Conservation (phyloP, 2,113 vertebrate genomes). For the Greenwoodochromis staneri region DNA sequence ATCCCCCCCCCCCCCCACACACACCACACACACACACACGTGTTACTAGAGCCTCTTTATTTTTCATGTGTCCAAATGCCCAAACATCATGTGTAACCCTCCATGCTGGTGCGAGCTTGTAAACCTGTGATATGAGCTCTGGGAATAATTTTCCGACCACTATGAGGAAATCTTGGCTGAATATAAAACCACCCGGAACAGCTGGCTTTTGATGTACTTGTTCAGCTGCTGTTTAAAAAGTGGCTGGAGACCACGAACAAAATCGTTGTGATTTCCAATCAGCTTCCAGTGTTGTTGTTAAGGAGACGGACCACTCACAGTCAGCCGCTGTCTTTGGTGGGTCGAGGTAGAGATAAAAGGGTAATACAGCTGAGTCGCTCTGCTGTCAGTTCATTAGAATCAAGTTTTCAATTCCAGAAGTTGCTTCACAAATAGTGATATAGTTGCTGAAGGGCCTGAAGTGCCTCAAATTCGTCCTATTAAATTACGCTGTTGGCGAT, state of each 20-base stretch:
- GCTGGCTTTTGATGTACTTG: neutral
- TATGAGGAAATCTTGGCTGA: neutral
- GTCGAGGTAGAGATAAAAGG: neutral
- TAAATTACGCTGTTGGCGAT: neutral
- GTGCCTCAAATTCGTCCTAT: neutral
- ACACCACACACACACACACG: neutral
- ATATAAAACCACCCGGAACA: neutral
- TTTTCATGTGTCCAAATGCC: neutral
- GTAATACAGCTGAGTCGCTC: neutral
- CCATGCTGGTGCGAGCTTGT: fast-evolving
- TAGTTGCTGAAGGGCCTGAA: neutral
- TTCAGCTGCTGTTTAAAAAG: neutral
- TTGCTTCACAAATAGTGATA: neutral
- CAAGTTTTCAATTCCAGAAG: neutral
- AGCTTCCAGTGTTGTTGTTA: neutral
- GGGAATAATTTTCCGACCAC: neutral
- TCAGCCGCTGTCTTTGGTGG: fast-evolving
- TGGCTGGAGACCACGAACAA: neutral
- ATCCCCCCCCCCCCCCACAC: no score
- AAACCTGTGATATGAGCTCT: neutral
- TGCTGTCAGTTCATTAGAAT: neutral
- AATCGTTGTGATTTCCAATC: neutral
- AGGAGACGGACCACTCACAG: neutral
- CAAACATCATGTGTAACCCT: neutral
- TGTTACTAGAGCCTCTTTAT: neutral